Percentiles rank a stretch among this genome's conserved stretches.
phyloP scores from a whole-genome alignment of 1,140 invertebrate species.

The Ceratitis capitata region DNA sequence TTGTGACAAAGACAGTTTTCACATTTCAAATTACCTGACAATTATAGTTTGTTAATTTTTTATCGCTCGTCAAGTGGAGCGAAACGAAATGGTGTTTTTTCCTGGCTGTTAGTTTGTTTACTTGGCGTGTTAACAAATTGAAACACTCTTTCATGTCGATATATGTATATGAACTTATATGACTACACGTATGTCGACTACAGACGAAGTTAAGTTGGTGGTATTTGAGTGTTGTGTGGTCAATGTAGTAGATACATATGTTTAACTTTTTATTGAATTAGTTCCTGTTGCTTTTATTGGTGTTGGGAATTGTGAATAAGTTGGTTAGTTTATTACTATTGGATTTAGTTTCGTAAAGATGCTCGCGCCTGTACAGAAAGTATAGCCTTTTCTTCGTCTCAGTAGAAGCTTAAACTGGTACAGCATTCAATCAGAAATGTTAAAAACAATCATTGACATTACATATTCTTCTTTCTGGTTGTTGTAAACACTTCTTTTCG shows the following conservation, averaged over 20 bases:
- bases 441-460: too few relatives aligned
- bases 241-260: background rate
- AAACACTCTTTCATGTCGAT: constrained; percentile 12
- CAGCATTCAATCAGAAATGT: too few relatives aligned
- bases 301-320: background rate
- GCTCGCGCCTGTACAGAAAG: background rate
- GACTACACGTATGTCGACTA: background rate
- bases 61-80: background rate
- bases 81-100: background rate
- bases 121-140: constrained; percentile 35
- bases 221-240: background rate
- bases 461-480: too few relatives aligned
- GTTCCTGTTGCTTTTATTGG: background rate
- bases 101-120: background rate
- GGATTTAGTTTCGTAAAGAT: background rate
- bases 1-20: constrained; percentile 33
- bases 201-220: background rate
- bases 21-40: constrained; percentile 37
- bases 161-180: too few relatives aligned
- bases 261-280: background rate
- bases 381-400: too few relatives aligned
- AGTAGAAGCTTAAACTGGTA: too few relatives aligned
- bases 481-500: too few relatives aligned
- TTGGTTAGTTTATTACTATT: background rate
- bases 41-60: constrained; percentile 35